Base-by-base conservation (phyloP, 2,113 vertebrate species). In the Empidonax traillii region DNA sequence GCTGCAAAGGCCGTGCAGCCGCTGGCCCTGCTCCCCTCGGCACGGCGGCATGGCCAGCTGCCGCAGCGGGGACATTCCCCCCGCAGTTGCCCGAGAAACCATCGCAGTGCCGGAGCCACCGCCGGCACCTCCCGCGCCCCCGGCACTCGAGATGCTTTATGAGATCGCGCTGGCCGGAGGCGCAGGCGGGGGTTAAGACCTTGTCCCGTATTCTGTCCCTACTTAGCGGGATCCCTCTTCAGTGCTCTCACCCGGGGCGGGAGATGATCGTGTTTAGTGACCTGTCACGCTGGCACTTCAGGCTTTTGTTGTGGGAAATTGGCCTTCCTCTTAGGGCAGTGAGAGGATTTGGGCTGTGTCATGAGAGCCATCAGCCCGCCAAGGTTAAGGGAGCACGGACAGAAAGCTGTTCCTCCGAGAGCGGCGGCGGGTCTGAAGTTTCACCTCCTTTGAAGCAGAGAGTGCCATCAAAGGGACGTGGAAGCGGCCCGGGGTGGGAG, bases 261-360 rank as follows among this genome's bases (percentile, higher is more conserved):
- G 74, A 94, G 91, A 65, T 53, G 96, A 97, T 86, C 49, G 43
- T 51, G 69, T 89, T 91, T 76, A 61, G 94, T 97, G 97, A 98
- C 96, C 97, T 97, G 97, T 97, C 97, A 96, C 98, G 27, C 71
- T 13, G 62, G 80, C 92, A 96, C 97, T 97, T 96, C 91, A 97
- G 89, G 87, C 96, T 95, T 97, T 98, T 98, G 97, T 98, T 91
- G 62, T 33, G 69, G n/a, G 92, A 91, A 85, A 96, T 66, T 87
- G 96, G 86, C 95, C 95, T 93, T 93, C 94, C 96, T 94, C 94
- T 90, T 93, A 83, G 52, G n/a, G 61, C 93, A 3, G 62, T 76
- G 95, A 96, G 94, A 90, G 97, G 91, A 79, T 96, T 75, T 21
- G 31, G 90, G 75, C 69, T 71, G 76, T 16, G 52, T 66, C 91